Conservation (phyloP, 2,888 invertebrate species). For the Heliconius sara region DNA sequence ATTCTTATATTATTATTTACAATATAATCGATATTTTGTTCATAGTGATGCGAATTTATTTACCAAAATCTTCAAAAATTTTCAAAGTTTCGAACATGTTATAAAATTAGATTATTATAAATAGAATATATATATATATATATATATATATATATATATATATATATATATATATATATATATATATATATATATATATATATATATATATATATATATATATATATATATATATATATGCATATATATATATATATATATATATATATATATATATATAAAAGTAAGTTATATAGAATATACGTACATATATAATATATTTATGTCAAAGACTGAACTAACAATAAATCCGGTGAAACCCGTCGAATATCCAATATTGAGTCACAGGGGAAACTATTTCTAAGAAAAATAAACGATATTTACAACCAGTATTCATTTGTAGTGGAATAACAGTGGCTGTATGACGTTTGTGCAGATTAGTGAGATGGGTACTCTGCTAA, state of each 20-base stretch:
- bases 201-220: too few relatives aligned
- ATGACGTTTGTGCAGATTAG: slow-evolving; percentile 56
- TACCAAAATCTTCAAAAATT: background rate
- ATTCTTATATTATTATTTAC: slow-evolving; percentile 27
- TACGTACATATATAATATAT: slow-evolving; percentile 3
- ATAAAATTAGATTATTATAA: background rate
- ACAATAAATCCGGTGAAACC: slow-evolving; percentile 60
- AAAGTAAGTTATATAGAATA: background rate
- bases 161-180: too few relatives aligned
- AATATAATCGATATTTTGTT: background rate
- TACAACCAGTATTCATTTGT: slow-evolving; percentile 63
- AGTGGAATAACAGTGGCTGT: slow-evolving; percentile 59
- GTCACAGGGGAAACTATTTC: slow-evolving; percentile 71
- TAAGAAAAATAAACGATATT: slow-evolving; percentile 58
- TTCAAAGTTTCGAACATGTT: background rate
- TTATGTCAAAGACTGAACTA: slow-evolving; percentile 30
- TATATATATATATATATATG: too few relatives aligned
- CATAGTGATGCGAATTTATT: background rate
- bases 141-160: too few relatives aligned
- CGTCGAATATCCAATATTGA: slow-evolving; percentile 61
- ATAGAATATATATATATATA: background rate
- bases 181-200: too few relatives aligned
- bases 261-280: too few relatives aligned
- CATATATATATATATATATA: background rate
- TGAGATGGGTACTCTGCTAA: slow-evolving; percentile 46